phyloP scores from a whole-genome alignment of 1,140 invertebrate species.

The Drosophila fuyamai region DNA sequence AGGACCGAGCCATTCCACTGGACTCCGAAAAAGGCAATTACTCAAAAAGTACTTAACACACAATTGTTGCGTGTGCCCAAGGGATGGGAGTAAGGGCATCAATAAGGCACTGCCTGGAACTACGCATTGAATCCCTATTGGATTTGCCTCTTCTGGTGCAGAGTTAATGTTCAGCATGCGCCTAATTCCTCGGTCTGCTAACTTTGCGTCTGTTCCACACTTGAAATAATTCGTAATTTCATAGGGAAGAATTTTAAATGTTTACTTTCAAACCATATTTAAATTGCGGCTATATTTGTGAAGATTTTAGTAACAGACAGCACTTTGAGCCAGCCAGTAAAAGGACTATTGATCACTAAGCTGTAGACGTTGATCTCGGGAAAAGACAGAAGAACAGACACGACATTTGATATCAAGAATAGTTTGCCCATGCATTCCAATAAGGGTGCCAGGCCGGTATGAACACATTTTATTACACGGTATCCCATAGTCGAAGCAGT shows the following conservation, averaged over 20 bases:
- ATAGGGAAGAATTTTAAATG: constrained; percentile 1
- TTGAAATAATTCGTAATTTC: constrained; percentile 54
- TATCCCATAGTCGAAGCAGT: not conserved
- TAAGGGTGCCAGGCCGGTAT: too few species aligned
- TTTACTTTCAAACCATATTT: constrained; percentile 25
- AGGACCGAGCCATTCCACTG: constrained; percentile 29
- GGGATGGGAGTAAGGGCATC: not conserved
- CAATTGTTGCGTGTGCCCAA: constrained; percentile 54
- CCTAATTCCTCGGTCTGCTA: constrained; percentile 22
- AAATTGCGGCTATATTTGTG: not conserved
- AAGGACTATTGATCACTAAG: too few species aligned
- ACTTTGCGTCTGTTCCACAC: constrained; percentile 30
- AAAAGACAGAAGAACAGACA: too few species aligned
- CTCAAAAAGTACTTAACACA: constrained; percentile 78
- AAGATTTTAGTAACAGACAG: too few species aligned
- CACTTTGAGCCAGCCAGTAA: not conserved
- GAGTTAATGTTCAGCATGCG: constrained; percentile 4
- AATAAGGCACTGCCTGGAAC: not conserved
- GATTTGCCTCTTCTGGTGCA: not conserved
- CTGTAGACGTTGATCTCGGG: too few species aligned
- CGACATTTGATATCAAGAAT: too few species aligned
- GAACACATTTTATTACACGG: not conserved
- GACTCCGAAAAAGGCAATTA: constrained; percentile 55
- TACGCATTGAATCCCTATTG: constrained; percentile 24
- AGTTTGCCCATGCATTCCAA: too few species aligned